Base-by-base conservation (phyloP, 2,113 vertebrate genomes). In the Anhinga anhinga region DNA sequence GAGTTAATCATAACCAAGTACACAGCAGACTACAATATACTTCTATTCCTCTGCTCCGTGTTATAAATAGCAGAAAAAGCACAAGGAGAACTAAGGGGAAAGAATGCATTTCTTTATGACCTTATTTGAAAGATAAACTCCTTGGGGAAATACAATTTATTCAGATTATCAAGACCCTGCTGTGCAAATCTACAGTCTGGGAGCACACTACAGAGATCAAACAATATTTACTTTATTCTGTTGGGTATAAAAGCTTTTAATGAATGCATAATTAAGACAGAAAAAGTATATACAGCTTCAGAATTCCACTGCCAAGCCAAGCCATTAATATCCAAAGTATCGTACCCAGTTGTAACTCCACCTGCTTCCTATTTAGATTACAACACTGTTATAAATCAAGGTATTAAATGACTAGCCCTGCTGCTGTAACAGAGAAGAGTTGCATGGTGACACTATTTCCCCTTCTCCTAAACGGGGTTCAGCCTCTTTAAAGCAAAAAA, bases 151-250 rank as follows among this genome's bases (percentile, higher is more conserved):
- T 98, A 98, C 98, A 98, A 98, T 98, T 98, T 98, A 98, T 98
- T 98, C 98, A 98, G 98, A 98, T 98, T 98, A 98, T 98, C 98
- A 98, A 98, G 98, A 98, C 97, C 98, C 98, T 98, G 98, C 98
- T 98, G 98, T 98, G 98, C 98, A 98, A 98, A 98, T 98, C 98
- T 98, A 98, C 98, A 98, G 98, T 98, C 98, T 98, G 98, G 98
- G 98, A 98, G 98, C 98, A 98, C 97, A 98, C 98, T 98, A 98
- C 95, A 49, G 98, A 98, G 98, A 98, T 98, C 98, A 98, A 98
- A 98, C 98, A 98, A 98, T 98, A 98, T 98, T 98, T 98, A 98
- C 98, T 98, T 98, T 98, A 98, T 98, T 98, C 98, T 98, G 97
- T 98, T 98, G 98, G 98, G 98, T 98, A 98, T 98, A 98, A 98